A percentile compares a stretch with the other conserved stretches of the same genome.
phyloP scores from a whole-genome alignment of 1,140 invertebrate genomes.

The Helicoverpa armigera region DNA sequence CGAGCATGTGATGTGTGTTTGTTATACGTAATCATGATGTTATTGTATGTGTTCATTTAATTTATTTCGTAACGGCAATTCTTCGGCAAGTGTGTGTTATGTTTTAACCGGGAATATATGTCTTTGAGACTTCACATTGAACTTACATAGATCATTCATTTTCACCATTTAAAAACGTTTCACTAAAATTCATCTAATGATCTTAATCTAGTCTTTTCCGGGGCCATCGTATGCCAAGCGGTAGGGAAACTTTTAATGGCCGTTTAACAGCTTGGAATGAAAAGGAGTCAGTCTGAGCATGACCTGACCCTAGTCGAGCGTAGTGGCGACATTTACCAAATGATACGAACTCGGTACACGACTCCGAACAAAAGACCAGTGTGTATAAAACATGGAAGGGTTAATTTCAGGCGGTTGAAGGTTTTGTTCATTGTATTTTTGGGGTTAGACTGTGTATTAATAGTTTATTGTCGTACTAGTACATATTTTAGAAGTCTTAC shows the following conservation, averaged over 20 bases:
- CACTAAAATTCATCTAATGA: conserved; percentile 6
- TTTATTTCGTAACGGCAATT: neutral
- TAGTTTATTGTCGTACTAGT: too few relatives aligned
- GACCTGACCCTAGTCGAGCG: neutral
- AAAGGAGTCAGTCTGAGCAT: neutral
- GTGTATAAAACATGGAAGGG: conserved; percentile 25
- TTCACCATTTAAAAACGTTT: neutral
- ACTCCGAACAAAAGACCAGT: neutral
- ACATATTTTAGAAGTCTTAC: too few relatives aligned
- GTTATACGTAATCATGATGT: neutral
- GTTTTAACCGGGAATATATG: neutral
- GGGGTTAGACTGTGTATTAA: neutral
- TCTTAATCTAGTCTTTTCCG: conserved; percentile 6
- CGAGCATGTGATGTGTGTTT: conserved; percentile 23
- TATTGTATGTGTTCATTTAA: neutral
- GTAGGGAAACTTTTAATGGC: conserved; percentile 18
- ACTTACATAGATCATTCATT: too few relatives aligned
- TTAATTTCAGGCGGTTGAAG: neutral
- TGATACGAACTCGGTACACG: neutral
- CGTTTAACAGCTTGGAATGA: neutral
- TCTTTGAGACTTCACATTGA: neutral
- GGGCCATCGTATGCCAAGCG: neutral
- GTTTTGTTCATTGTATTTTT: conserved; percentile 16
- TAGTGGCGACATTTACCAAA: conserved; percentile 35
- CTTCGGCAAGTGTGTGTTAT: too few relatives aligned